Percentiles rank a stretch among this genome's conserved stretches.
These are phyloP conservation scores for Cricetomys ansorgei DNA, from an alignment of 2,113 vertebrate genomes.

Conservation along the genomic window DNA sequence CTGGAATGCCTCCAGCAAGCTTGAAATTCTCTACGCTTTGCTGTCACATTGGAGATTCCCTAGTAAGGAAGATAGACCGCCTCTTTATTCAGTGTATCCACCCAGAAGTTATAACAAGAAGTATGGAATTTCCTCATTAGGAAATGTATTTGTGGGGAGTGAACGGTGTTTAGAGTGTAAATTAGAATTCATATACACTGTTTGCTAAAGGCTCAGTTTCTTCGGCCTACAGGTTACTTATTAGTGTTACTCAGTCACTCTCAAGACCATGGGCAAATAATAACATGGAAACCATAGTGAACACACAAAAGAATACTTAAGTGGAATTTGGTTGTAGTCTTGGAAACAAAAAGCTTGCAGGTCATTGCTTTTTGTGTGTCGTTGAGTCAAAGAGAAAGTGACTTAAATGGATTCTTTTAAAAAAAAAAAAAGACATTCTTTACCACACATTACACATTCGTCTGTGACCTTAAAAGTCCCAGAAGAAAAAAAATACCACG, in stretches of 20 bases:
- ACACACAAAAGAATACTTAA: background rate
- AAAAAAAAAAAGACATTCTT: background rate
- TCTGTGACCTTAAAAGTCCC: constrained; percentile 14
- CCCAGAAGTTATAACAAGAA: background rate
- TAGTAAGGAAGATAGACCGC: background rate
- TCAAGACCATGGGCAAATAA: background rate
- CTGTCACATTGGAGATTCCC: background rate
- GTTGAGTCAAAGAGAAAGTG: constrained; percentile 21
- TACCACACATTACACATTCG: constrained; percentile 1
- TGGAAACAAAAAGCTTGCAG: constrained; percentile 27
- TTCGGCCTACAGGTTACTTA: background rate
- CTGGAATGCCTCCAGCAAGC: background rate
- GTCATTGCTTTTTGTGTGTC: background rate
- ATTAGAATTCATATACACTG: background rate
- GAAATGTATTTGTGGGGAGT: background rate
- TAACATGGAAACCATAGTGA: background rate
- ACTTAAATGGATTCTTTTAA: background rate
- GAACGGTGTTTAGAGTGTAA: background rate
- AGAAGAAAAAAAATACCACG: constrained; percentile 29
- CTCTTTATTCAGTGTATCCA: background rate
- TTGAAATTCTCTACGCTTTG: background rate
- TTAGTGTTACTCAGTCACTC: background rate
- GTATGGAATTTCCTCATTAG: background rate
- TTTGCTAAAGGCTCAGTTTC: background rate
- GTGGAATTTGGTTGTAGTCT: background rate